Conservation (phyloP, 2,888 invertebrate species). For the Poecilobothrus nobilitatus region DNA sequence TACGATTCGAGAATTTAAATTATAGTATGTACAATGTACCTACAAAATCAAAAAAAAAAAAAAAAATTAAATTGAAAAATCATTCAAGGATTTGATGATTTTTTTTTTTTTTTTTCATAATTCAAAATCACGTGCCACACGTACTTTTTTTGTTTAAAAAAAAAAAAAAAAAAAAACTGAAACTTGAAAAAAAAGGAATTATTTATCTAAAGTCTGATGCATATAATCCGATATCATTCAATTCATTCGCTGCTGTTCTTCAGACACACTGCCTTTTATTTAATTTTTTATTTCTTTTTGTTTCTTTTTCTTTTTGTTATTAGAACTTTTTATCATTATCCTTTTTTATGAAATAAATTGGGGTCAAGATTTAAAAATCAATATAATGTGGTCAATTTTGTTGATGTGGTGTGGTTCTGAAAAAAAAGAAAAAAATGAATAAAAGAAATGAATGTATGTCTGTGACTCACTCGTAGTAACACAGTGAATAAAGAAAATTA, state of each 20-base stretch:
- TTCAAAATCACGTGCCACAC: not conserved
- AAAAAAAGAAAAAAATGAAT: no score
- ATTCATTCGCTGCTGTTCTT: not conserved
- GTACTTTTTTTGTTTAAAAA: not conserved
- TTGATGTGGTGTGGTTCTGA: not conserved
- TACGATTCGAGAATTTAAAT: not conserved
- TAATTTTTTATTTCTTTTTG: no score
- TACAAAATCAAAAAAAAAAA: not conserved
- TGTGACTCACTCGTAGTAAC: no score
- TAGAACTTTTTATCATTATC: no score
- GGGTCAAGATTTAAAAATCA: constrained; percentile 1
- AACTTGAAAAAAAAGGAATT: no score
- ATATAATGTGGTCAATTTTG: not conserved
- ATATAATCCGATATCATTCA: not conserved
- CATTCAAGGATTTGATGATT: not conserved
- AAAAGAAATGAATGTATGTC: no score
- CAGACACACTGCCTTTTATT: no score
- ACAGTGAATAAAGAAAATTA: no score
- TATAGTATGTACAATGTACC: not conserved
- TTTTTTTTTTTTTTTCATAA: not conserved
- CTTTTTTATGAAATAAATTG: not conserved
- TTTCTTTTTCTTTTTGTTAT: no score
- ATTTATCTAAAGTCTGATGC: not conserved
- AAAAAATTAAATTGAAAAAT: not conserved
- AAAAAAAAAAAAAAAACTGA: no score